phyloP scores from a whole-genome alignment of 2,888 invertebrate genomes.

The Neria commutata region DNA sequence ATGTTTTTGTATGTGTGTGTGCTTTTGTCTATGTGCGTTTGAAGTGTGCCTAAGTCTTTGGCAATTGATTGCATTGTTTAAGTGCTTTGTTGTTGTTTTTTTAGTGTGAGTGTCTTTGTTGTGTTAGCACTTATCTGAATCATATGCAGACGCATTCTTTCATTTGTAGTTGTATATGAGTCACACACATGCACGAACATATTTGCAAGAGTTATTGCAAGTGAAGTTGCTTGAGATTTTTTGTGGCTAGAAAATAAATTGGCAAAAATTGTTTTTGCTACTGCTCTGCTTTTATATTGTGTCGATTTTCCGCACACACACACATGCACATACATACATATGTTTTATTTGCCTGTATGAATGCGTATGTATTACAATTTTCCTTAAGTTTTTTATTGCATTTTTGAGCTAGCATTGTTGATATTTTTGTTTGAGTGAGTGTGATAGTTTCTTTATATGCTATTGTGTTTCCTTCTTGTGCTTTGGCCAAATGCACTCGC shows the following conservation, averaged over 20 bases:
- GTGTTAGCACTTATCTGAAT: not conserved
- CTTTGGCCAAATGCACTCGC: too few relatives aligned
- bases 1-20: not conserved
- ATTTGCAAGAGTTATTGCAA: not conserved
- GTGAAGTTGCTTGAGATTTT: too few relatives aligned
- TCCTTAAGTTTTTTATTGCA: too few relatives aligned
- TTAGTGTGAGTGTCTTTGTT: not conserved
- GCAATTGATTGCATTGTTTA: conserved; percentile 2
- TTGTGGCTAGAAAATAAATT: too few relatives aligned
- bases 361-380: not conserved
- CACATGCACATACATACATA: not conserved
- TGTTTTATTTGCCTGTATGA: not conserved
- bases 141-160: not conserved
- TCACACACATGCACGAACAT: not conserved
- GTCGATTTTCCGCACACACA: not conserved
- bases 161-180: not conserved
- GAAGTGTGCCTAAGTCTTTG: conserved; percentile 1
- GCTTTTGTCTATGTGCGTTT: too few relatives aligned
- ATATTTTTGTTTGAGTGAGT: too few relatives aligned
- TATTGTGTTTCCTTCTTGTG: too few relatives aligned
- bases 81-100: conserved; percentile 7
- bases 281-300: not conserved
- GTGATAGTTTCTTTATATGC: too few relatives aligned
- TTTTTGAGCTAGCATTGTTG: too few relatives aligned
- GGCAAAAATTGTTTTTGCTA: not conserved